Percentiles rank a stretch among this genome's conserved stretches.
Conservation (phyloP, 2,113 vertebrate species). For the Tragelaphus imberbis region DNA sequence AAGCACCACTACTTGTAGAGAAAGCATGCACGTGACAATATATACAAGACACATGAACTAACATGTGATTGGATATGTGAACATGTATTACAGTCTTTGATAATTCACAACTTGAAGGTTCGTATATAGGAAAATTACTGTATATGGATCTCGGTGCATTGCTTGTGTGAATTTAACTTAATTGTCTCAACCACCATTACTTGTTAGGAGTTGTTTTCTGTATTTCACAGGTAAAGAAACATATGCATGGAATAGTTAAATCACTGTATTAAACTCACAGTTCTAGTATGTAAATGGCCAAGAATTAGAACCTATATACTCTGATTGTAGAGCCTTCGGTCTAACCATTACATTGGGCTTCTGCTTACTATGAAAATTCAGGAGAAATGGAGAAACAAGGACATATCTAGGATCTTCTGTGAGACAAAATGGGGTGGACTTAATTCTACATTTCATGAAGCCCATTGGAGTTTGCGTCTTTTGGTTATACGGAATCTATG, state of each 20-base stretch:
- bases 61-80: not conserved
- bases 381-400: not conserved
- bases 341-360: not conserved
- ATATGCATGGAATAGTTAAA: not conserved
- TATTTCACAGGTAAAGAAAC: not conserved
- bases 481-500: not conserved
- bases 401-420: not conserved
- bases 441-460: not conserved
- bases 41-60: not conserved
- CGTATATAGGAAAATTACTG: not conserved
- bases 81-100: not conserved
- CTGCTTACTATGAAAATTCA: not conserved
- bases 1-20: not conserved
- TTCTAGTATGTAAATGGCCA: not conserved
- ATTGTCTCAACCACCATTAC: not conserved
- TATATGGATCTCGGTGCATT: not conserved
- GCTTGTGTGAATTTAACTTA: not conserved
- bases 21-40: accelerated
- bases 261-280: not conserved
- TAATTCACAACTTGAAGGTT: not conserved
- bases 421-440: not conserved
- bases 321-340: not conserved
- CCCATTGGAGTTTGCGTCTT: not conserved
- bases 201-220: not conserved
- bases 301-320: not conserved